phyloP scores from a whole-genome alignment of 2,797 vertebrate species.

The Arctocebus calabarensis region DNA sequence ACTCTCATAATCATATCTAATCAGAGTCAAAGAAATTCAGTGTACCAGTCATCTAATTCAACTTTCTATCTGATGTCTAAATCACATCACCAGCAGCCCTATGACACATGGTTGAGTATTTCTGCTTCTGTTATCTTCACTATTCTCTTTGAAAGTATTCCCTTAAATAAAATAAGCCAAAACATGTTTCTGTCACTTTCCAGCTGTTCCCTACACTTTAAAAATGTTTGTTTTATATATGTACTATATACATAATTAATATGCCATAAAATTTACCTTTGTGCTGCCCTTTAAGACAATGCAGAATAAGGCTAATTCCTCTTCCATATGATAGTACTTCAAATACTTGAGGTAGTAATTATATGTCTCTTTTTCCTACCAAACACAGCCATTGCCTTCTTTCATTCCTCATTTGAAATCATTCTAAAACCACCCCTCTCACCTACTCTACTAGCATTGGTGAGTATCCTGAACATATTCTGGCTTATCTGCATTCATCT shows the following conservation, averaged over 20 bases:
- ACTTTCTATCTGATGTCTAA: background rate
- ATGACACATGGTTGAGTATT: background rate
- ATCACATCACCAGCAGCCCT: background rate
- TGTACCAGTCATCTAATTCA: background rate
- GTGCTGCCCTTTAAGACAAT: constrained; percentile 43
- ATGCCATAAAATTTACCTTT: background rate
- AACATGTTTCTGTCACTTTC: constrained; percentile 7
- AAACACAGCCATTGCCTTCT: constrained; percentile 32
- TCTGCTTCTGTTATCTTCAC: background rate
- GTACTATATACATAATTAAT: background rate
- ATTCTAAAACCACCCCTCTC: background rate
- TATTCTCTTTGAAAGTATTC: background rate
- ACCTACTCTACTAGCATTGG: background rate
- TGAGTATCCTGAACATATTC: background rate
- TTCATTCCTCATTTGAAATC: background rate
- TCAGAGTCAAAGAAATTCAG: constrained; percentile 14
- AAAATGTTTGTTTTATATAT: background rate
- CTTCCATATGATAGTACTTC: constrained; percentile 31
- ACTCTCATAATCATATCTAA: constrained; percentile 35
- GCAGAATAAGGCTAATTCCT: background rate
- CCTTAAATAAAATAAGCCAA: constrained; percentile 42
- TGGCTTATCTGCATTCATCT: background rate
- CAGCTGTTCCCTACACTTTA: background rate
- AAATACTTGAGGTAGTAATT: constrained; percentile 12
- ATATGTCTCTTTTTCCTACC: background rate